Percentiles rank a stretch among this genome's conserved stretches.
Conservation (phyloP, 2,797 vertebrate genomes). For the Onychomys arenicola region DNA sequence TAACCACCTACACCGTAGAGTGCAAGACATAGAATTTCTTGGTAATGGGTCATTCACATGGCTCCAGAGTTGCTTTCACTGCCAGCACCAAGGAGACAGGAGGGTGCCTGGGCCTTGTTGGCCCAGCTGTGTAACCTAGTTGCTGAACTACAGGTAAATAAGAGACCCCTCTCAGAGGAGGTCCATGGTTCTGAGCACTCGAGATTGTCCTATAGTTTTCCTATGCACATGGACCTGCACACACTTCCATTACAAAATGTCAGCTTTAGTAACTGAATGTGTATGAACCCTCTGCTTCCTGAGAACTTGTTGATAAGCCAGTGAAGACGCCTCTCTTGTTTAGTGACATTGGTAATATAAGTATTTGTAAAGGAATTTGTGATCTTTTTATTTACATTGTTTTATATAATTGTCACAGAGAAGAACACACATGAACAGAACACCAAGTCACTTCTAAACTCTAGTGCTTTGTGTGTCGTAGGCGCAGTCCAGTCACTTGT, state of each 20-base stretch:
- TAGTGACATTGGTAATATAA: not conserved
- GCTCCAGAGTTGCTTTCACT: not conserved
- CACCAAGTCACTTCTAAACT: not conserved
- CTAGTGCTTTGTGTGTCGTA: not conserved
- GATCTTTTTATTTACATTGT: not conserved
- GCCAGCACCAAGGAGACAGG: not conserved
- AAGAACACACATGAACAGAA: not conserved
- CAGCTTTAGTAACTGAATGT: conserved; percentile 22
- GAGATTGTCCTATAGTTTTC: not conserved
- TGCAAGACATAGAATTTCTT: not conserved
- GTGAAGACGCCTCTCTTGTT: not conserved
- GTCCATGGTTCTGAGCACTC: not conserved
- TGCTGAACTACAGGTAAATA: not conserved
- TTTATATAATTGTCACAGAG: not conserved
- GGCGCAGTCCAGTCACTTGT: not conserved
- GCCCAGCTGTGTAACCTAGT: not conserved
- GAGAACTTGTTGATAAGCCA: conserved; percentile 20
- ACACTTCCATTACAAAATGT: not conserved
- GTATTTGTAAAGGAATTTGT: not conserved
- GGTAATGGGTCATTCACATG: not conserved
- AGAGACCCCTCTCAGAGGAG: not conserved
- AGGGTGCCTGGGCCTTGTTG: not conserved
- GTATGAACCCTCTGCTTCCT: not conserved
- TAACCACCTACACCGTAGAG: not conserved
- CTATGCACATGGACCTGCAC: not conserved